A percentile compares a stretch with the other conserved stretches of the same genome.
phyloP scores from a whole-genome alignment of 2,888 invertebrate genomes.

The Sarcophaga variegata region DNA sequence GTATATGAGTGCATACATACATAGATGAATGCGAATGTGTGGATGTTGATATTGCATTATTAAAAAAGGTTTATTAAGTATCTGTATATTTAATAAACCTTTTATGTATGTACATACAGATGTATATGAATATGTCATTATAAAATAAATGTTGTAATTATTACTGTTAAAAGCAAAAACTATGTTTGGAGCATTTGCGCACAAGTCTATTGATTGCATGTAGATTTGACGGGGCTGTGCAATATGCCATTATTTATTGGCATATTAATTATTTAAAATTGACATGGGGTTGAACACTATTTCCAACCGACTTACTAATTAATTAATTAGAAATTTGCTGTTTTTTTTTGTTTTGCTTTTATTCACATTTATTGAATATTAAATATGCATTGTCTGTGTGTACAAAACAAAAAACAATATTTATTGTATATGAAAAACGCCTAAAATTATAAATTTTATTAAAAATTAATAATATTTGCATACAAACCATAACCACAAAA shows the following conservation, averaged over 20 bases:
- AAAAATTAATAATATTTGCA: constrained; percentile 48
- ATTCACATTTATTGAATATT: constrained; percentile 1
- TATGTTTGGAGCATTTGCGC: too few species aligned
- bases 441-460: constrained; percentile 41
- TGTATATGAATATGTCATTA: background rate
- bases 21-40: too few species aligned
- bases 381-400: background rate
- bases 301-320: background rate
- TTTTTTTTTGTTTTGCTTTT: background rate
- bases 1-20: too few species aligned
- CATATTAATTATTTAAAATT: constrained; percentile 3
- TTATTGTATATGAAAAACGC: constrained; percentile 23
- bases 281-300: background rate
- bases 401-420: background rate
- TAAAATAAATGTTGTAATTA: too few species aligned
- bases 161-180: too few species aligned
- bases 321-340: constrained; percentile 13
- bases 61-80: background rate
- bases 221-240: too few species aligned
- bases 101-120: background rate
- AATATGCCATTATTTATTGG: background rate
- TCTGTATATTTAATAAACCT: too few species aligned
- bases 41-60: too few species aligned
- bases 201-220: too few species aligned
- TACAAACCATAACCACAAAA: constrained; percentile 3